Conservation (phyloP, 2,113 vertebrate genomes). For the Mus pahari region DNA sequence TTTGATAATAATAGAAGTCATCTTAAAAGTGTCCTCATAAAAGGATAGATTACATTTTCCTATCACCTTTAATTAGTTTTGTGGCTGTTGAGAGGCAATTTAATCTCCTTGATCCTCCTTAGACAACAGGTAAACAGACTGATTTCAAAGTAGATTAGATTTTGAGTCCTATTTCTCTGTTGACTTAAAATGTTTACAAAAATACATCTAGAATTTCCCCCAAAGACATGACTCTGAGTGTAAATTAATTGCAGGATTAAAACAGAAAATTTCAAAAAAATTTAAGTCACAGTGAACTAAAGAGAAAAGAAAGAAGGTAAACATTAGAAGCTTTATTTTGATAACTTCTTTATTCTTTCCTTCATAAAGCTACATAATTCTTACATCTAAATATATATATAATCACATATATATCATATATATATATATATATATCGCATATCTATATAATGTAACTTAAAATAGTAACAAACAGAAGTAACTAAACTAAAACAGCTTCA, state of each 20-base stretch:
- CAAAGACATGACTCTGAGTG: not conserved
- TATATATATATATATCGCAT: too few relatives aligned
- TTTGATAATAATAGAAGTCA: slow-evolving; percentile 69
- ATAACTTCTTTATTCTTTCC: not conserved
- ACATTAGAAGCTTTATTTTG: not conserved
- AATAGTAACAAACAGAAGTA: not conserved
- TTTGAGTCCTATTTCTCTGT: slow-evolving; percentile 61
- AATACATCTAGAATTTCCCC: slow-evolving; percentile 49
- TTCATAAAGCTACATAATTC: not conserved
- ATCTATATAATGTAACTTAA: not conserved
- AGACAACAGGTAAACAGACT: slow-evolving; percentile 76
- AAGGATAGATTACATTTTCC: slow-evolving; percentile 63
- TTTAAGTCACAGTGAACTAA: slow-evolving; percentile 19
- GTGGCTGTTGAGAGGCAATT: slow-evolving; percentile 65
- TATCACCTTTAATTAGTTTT: slow-evolving; percentile 77
- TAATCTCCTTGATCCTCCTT: slow-evolving; percentile 73
- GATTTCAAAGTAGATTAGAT: slow-evolving; percentile 74
- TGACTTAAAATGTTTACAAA: slow-evolving; percentile 64
- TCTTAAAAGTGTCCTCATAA: slow-evolving; percentile 72
- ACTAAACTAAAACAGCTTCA: not conserved
- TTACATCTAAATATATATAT: not conserved
- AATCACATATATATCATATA: too few relatives aligned
- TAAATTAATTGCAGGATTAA: slow-evolving; percentile 58
- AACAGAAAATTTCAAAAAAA: slow-evolving; percentile 18
- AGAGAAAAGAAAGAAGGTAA: not conserved